Evolutionary conservation across 1,140 invertebrate species (phyloP).

Genomic region (Penaeus vannamei): DNA sequence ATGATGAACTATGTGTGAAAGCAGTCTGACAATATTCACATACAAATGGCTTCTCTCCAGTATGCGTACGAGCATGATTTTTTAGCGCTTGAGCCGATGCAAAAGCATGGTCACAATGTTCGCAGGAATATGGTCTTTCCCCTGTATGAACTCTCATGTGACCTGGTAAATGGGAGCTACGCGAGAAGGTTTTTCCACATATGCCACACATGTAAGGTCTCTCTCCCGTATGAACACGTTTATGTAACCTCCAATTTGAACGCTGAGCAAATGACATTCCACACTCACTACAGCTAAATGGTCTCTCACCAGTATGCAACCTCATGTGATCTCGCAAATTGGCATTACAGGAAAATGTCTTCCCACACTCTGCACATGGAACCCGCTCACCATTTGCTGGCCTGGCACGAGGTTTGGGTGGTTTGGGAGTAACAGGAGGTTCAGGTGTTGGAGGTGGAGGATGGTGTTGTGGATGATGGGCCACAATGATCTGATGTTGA

Average conservation of each 20-base stretch:
- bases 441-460: slow-evolving; percentile 40
- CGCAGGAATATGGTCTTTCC: slow-evolving; percentile 93
- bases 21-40: slow-evolving; percentile 65
- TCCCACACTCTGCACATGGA: slow-evolving; percentile 60
- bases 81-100: slow-evolving; percentile 80
- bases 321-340: slow-evolving; percentile 71
- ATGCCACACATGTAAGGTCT: slow-evolving; percentile 76
- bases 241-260: slow-evolving; percentile 73
- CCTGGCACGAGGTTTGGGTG: slow-evolving; percentile 42
- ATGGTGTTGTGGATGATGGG: slow-evolving; percentile 23
- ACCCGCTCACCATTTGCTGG: slow-evolving; percentile 61
- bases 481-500: slow-evolving; percentile 55
- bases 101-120: slow-evolving; percentile 92
- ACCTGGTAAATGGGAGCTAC: slow-evolving; percentile 68
- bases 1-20: slow-evolving; percentile 64
- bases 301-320: slow-evolving; percentile 79
- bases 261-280: slow-evolving; percentile 80
- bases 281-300: slow-evolving; percentile 81
- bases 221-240: slow-evolving; percentile 69
- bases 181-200: slow-evolving; percentile 74
- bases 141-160: slow-evolving; percentile 73
- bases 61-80: slow-evolving; percentile 58
- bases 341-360: slow-evolving; percentile 62
- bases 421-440: slow-evolving; percentile 42
- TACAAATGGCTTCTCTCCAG: slow-evolving; percentile 64